A percentile compares a stretch with the other conserved stretches of the same genome.
These are phyloP conservation scores for Psittacula echo DNA, from an alignment of 2,797 vertebrate genomes.

Conservation along the genomic window DNA sequence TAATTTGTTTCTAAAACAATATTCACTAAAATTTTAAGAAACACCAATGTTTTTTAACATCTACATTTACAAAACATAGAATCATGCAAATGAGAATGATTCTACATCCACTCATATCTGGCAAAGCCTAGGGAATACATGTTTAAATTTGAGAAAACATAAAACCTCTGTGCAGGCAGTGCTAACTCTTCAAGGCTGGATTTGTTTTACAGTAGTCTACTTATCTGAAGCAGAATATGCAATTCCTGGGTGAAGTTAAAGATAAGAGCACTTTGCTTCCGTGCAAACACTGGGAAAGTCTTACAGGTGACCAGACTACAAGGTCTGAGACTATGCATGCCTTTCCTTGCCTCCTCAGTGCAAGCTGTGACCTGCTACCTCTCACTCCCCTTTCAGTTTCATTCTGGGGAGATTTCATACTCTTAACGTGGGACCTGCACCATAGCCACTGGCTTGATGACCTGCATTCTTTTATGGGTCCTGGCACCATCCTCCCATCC, in stretches of 20 bases:
- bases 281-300: not conserved
- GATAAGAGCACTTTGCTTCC: not conserved
- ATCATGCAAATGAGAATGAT: not conserved
- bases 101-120: not conserved
- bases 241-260: not conserved
- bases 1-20: not conserved
- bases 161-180: not conserved
- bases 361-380: not conserved
- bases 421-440: rapidly evolving
- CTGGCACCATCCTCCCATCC: not conserved
- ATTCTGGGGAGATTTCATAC: not conserved
- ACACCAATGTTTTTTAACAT: not conserved
- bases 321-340: not conserved
- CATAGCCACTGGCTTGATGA: not conserved
- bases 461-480: not conserved
- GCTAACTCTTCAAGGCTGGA: not conserved
- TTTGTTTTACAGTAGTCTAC: not conserved
- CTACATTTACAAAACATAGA: not conserved
- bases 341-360: not conserved
- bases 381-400: not conserved
- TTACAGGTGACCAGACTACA: not conserved
- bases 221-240: not conserved
- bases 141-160: not conserved
- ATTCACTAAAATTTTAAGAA: not conserved
- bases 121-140: not conserved